These are phyloP conservation scores for Zaprionus capensis DNA, from an alignment of 1,140 invertebrate genomes.

Conservation along the genomic window DNA sequence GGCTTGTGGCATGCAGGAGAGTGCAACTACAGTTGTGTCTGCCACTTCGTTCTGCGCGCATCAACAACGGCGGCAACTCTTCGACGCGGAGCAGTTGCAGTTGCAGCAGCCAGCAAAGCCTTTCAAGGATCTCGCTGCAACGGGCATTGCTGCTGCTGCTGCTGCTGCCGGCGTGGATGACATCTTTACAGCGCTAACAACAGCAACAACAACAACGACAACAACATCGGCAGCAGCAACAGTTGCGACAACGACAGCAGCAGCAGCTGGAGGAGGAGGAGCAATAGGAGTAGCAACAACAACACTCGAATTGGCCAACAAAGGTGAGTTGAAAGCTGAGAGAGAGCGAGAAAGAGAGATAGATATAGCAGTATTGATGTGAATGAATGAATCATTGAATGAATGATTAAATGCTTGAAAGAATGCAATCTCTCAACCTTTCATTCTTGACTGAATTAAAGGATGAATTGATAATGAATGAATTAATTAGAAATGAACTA, in stretches of 20 bases:
- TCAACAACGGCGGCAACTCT: conserved; percentile 60
- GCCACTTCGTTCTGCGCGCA: conserved; percentile 61
- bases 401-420: too few species aligned
- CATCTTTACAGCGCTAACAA: conserved; percentile 58
- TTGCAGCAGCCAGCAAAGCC: conserved; percentile 54
- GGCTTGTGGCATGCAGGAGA: conserved; percentile 19
- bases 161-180: conserved; percentile 46
- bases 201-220: conserved; percentile 41
- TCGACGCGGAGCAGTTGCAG: conserved; percentile 66
- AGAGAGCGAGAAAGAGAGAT: too few species aligned
- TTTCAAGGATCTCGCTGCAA: conserved; percentile 40
- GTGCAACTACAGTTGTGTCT: background rate
- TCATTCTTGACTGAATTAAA: too few species aligned
- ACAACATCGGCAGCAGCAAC: conserved; percentile 27
- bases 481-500: too few species aligned
- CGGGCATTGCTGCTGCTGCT: conserved; percentile 33
- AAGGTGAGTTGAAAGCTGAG: conserved; percentile 50
- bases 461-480: too few species aligned
- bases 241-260: conserved; percentile 36
- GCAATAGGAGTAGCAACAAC: conserved; percentile 21
- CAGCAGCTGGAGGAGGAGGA: background rate
- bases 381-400: too few species aligned
- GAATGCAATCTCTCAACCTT: too few species aligned
- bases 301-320: conserved; percentile 62
- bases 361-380: too few species aligned